Conservation (phyloP, 2,888 invertebrate species). For the Hydriomena furcata region DNA sequence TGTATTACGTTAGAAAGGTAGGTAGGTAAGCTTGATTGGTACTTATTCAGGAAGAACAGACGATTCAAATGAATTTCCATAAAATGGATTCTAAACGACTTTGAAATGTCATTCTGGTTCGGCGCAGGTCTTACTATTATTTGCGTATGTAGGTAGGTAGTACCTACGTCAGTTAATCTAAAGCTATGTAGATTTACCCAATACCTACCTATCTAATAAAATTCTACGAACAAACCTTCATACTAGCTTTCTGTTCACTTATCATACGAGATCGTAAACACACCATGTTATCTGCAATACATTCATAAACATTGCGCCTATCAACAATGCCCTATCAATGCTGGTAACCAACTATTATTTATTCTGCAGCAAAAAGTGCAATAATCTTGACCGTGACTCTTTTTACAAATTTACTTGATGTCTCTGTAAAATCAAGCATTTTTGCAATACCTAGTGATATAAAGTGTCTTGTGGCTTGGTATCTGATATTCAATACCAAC, state of each 20-base stretch:
- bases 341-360: slow-evolving; percentile 21
- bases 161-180: too few species aligned
- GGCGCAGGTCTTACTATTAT: too few species aligned
- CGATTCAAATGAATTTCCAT: too few species aligned
- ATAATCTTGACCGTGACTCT: slow-evolving; percentile 45
- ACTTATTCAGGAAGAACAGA: too few species aligned
- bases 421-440: too few species aligned
- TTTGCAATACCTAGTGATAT: background rate
- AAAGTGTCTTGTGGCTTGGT: slow-evolving; percentile 45
- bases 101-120: too few species aligned
- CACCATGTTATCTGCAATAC: slow-evolving; percentile 54
- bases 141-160: too few species aligned
- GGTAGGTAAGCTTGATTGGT: too few species aligned
- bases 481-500: slow-evolving; percentile 58
- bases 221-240: background rate
- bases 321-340: slow-evolving; percentile 47
- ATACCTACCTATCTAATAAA: background rate
- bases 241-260: slow-evolving; percentile 34
- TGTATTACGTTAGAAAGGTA: too few species aligned
- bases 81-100: too few species aligned
- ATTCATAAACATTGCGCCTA: slow-evolving; percentile 54
- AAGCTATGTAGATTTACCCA: too few species aligned
- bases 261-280: slow-evolving; percentile 59
- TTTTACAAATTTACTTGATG: slow-evolving; percentile 4
- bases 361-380: slow-evolving; percentile 31